Percentiles rank a stretch among this genome's conserved stretches.
phyloP scores from a whole-genome alignment of 2,888 invertebrate genomes.

The Aromia moschata region DNA sequence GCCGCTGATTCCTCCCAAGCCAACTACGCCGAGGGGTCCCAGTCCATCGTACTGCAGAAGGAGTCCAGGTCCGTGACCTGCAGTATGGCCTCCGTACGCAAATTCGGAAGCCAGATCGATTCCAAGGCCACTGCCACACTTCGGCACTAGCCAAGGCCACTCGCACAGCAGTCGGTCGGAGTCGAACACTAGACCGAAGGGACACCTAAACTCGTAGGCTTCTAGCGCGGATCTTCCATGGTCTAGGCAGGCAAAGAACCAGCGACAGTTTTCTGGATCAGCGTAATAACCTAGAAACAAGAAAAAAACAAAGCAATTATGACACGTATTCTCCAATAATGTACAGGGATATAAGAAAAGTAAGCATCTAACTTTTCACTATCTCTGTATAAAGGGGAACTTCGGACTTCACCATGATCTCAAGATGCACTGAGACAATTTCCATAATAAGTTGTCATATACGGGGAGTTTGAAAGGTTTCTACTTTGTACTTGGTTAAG shows the following conservation, averaged over 20 bases:
- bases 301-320: no score
- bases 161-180: constrained; percentile 75
- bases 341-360: no score
- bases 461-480: no score
- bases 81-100: constrained; percentile 61
- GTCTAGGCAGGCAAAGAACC: constrained; percentile 85
- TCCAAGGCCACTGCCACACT: constrained; percentile 59
- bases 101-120: constrained; percentile 59
- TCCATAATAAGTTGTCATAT: no score
- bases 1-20: constrained; percentile 56
- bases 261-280: constrained; percentile 83
- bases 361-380: no score
- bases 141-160: constrained; percentile 81
- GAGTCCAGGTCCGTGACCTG: constrained; percentile 61
- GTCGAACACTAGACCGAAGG: constrained; percentile 82
- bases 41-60: constrained; percentile 56
- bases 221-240: constrained; percentile 71
- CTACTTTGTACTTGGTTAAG: no score
- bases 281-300: constrained; percentile 74
- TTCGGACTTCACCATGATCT: no score
- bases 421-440: no score
- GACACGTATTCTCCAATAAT: no score
- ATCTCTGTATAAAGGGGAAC: no score
- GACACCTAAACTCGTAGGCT: constrained; percentile 84
- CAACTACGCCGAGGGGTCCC: constrained; percentile 52